Evolutionary conservation across 2,888 invertebrate species (phyloP), one percentile per base, ranked within the genome.

Genomic region (Gymnoscelis rufifasciata): DNA sequence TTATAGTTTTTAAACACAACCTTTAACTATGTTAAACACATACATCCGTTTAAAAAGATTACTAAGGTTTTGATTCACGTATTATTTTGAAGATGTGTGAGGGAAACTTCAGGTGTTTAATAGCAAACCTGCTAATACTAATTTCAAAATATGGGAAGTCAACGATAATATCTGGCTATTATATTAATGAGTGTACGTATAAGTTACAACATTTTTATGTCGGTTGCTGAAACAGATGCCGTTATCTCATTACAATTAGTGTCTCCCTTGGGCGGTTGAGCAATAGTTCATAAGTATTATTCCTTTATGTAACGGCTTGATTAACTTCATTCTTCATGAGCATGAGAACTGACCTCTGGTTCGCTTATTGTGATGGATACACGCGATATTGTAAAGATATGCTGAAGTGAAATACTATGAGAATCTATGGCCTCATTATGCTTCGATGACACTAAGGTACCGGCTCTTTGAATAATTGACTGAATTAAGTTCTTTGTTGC

Each of bases 221-320:
- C 29, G 31, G 41, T 39, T 28, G 24, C 33, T 40, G 26, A 45
- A 39, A 40, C 15, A 31, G 43, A 47, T 43, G 38, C 13, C n/a
- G 10, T 37, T 50, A 50, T 50, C 43, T 28, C 36, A 46, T 42
- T 45, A 49, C 38, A 50, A 51, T 57, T 51, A 55, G 47, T 41
- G 24, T 47, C 51, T 54, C 56, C 56, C 51, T 56, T 52, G 50
- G 53, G 53, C 52, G 40, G 47, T 56, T 54, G 49, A 47, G 56
- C 43, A 51, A 58, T 30, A 50, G 49, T 52, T 54, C 49, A 60
- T 54, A 53, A 51, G 49, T 43, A 51, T 51, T 41, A 45, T 46
- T 47, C 51, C 49, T 43, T 60, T 56, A 56, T 56, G 53, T 57
- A 59, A 57, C 45, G 40, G 42, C 51, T 41, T 57, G 54, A 58